Conservation (phyloP, 1,140 invertebrate species). For the Liolophura sinensis region DNA sequence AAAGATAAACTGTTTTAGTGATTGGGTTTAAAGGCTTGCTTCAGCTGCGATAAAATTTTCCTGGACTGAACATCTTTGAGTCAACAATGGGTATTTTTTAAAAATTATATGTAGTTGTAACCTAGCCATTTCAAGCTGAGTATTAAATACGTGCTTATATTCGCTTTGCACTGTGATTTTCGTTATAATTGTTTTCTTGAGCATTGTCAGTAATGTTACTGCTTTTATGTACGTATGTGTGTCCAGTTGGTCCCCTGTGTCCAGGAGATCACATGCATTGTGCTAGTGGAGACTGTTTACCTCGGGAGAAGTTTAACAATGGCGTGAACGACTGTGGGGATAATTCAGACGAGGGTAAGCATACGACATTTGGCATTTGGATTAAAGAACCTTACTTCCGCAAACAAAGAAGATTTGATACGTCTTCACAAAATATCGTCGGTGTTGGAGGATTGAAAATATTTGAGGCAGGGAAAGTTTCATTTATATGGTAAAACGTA, state of each 20-base stretch:
- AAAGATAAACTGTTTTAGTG: constrained; percentile 1
- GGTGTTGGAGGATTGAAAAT: neutral
- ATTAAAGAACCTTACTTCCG: too few species aligned
- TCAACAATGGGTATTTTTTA: too few species aligned
- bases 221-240: neutral
- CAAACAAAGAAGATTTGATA: neutral
- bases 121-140: too few species aligned
- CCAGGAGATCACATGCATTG: constrained; percentile 18
- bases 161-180: too few species aligned
- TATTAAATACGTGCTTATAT: too few species aligned
- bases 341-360: constrained; percentile 39
- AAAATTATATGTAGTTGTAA: too few species aligned
- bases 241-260: constrained; percentile 17
- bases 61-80: too few species aligned
- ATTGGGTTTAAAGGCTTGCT: neutral
- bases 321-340: constrained; percentile 37
- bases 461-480: too few species aligned
- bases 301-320: constrained; percentile 24
- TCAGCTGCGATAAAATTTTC: too few species aligned
- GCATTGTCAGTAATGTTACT: neutral
- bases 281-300: constrained; percentile 27
- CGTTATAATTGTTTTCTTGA: too few species aligned
- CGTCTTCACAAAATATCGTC: neutral
- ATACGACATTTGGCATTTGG: too few species aligned
- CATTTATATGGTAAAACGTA: too few species aligned